These are phyloP conservation scores for Drosophila buzzatii DNA, from an alignment of 2,888 invertebrate genomes.

Conservation along the genomic window DNA sequence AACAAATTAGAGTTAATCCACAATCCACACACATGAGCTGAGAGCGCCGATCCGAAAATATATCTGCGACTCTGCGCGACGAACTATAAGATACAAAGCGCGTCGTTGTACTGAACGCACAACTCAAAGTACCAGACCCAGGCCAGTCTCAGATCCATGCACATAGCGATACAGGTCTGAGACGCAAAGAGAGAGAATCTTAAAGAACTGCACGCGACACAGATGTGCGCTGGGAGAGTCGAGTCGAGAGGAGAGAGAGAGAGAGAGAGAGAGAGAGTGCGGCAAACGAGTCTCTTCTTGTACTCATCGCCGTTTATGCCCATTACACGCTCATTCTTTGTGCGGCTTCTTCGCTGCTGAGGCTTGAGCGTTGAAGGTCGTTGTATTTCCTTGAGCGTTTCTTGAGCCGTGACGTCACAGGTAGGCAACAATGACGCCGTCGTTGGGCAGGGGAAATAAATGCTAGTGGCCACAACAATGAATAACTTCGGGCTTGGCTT, in stretches of 20 bases:
- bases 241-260: neutral
- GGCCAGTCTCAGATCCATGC: constrained; percentile 36
- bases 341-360: constrained; percentile 25
- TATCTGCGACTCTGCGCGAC: constrained; percentile 49
- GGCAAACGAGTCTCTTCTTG: constrained; percentile 23
- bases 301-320: constrained; percentile 35
- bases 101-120: constrained; percentile 66
- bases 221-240: constrained; percentile 3
- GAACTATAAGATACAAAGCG: constrained; percentile 71
- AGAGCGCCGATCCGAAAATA: constrained; percentile 17
- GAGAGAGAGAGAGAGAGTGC: constrained; percentile 4
- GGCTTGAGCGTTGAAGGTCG: constrained; percentile 72
- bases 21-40: constrained; percentile 23
- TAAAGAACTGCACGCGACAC: constrained; percentile 33
- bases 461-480: constrained; percentile 58
- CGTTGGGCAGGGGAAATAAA: constrained; percentile 62
- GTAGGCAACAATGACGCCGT: constrained; percentile 46
- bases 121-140: constrained; percentile 32
- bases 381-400: constrained; percentile 73
- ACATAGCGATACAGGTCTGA: constrained; percentile 58
- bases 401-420: constrained; percentile 71
- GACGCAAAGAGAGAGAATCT: constrained; percentile 48
- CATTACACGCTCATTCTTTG: constrained; percentile 44
- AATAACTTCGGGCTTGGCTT: constrained; percentile 32
- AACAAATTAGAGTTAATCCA: constrained; percentile 76